Percentiles rank a stretch among this genome's conserved stretches.
Evolutionary conservation across 2,797 vertebrate species (phyloP).

Genomic region (Platyrinchus mystaceus): DNA sequence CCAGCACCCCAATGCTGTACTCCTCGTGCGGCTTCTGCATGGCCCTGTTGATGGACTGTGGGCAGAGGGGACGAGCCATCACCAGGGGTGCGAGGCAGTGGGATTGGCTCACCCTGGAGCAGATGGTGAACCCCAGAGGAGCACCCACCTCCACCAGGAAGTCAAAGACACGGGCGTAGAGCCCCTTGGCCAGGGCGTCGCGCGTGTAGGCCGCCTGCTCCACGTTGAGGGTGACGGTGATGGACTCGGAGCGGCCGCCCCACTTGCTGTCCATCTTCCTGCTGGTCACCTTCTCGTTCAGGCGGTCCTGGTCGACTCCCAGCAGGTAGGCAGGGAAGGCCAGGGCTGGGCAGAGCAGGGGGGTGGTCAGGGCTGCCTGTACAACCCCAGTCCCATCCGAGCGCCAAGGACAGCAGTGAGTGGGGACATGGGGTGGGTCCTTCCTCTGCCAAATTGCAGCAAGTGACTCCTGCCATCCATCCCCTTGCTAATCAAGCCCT

Average conservation of each 20-base stretch:
- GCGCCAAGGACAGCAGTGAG: fast-evolving
- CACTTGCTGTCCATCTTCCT: constrained; percentile 97
- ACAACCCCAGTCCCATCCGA: fast-evolving
- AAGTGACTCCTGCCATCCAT: background rate
- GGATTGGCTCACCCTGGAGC: fast-evolving
- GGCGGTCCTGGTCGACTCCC: constrained; percentile 86
- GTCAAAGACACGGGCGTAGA: constrained; percentile 91
- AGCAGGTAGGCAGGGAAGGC: constrained; percentile 95
- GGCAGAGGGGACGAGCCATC: background rate
- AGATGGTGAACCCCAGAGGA: no score
- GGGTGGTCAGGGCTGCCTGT: background rate
- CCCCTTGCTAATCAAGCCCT: background rate
- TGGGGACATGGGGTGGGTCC: fast-evolving
- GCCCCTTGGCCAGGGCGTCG: constrained; percentile 94
- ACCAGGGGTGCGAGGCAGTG: fast-evolving
- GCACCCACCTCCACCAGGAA: constrained; percentile 90
- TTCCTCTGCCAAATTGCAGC: background rate
- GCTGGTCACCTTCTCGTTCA: constrained; percentile 94
- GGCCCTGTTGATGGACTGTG: constrained; percentile 90
- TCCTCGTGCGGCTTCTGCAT: constrained; percentile 93
- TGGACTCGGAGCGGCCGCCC: constrained; percentile 91
- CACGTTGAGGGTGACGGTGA: constrained; percentile 92
- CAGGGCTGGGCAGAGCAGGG: constrained; percentile 78
- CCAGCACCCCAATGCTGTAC: constrained; percentile 91
- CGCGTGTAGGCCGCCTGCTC: constrained; percentile 94